A percentile compares a stretch with the other conserved stretches of the same genome.
Evolutionary conservation across 2,113 vertebrate genomes (phyloP).

Genomic region (Phrynosoma blainvillii): DNA sequence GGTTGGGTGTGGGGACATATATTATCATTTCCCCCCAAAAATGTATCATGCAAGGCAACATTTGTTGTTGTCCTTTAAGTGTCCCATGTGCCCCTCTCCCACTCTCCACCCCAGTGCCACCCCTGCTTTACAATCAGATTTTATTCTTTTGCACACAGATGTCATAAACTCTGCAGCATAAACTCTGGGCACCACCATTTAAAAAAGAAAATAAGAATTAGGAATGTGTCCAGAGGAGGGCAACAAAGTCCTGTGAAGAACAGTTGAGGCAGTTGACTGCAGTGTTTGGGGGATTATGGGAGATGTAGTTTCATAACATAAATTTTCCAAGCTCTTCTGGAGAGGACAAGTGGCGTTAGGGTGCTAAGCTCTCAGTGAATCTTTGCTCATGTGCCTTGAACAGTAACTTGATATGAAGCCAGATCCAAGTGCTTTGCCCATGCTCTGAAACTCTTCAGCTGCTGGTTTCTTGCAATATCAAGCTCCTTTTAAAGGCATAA

Average conservation of each 20-base stretch:
- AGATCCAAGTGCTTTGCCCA: not conserved
- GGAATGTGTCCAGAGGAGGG: no score
- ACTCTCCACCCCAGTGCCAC: no score
- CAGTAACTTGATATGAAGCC: no score
- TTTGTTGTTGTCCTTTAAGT: not conserved
- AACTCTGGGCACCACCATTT: no score
- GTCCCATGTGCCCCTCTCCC: not conserved
- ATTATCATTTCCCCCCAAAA: not conserved
- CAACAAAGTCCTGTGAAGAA: no score
- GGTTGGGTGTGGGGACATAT: not conserved
- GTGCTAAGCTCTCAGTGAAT: not conserved
- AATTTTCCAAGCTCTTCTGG: no score
- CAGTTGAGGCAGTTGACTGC: no score
- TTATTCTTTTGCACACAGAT: no score
- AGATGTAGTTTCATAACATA: no score
- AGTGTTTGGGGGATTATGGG: no score
- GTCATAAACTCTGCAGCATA: no score
- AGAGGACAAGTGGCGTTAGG: not conserved
- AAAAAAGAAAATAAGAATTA: no score
- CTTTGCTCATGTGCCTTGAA: not conserved
- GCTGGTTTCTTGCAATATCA: not conserved
- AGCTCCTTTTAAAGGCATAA: not conserved
- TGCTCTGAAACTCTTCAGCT: not conserved
- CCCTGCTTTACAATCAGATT: not conserved
- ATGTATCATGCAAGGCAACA: not conserved